These are phyloP conservation scores for Cossypha dichroa DNA, from an alignment of 2,797 vertebrate species.

Conservation along the genomic window DNA sequence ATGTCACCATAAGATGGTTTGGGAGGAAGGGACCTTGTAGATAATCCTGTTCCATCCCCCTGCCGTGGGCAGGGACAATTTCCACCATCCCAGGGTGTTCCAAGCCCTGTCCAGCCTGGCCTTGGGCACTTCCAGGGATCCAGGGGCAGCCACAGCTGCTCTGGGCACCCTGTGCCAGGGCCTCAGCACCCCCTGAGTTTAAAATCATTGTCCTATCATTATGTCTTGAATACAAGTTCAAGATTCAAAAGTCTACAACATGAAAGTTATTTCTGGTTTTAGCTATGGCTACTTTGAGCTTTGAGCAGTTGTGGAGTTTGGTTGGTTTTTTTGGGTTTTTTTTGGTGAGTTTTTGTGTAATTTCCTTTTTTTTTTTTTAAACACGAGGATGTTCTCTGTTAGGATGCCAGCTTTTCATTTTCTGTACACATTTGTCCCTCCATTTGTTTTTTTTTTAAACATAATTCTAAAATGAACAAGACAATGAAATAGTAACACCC, in stretches of 20 bases:
- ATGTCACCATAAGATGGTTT: not conserved
- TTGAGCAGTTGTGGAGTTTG: not conserved
- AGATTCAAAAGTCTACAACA: not conserved
- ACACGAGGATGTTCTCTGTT: not conserved
- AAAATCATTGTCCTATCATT: not conserved
- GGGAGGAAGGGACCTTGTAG: not conserved
- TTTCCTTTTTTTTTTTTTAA: too few relatives aligned
- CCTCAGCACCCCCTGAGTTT: rapidly evolving
- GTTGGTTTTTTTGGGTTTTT: too few relatives aligned
- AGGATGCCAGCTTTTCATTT: not conserved
- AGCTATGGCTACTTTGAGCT: not conserved
- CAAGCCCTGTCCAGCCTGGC: rapidly evolving
- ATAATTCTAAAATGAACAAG: not conserved
- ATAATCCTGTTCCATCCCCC: not conserved
- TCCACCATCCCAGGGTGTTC: rapidly evolving
- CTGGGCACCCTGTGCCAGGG: not conserved
- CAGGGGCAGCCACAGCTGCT: not conserved
- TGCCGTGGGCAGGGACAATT: not conserved
- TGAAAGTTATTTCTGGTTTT: not conserved
- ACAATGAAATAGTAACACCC: not conserved
- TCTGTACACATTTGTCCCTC: not conserved
- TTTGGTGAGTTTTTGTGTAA: too few relatives aligned
- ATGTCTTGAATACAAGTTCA: not conserved
- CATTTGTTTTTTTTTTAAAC: not conserved
- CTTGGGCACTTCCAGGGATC: not conserved